Conservation (phyloP, 2,888 invertebrate genomes). For the Acheta domesticus region DNA sequence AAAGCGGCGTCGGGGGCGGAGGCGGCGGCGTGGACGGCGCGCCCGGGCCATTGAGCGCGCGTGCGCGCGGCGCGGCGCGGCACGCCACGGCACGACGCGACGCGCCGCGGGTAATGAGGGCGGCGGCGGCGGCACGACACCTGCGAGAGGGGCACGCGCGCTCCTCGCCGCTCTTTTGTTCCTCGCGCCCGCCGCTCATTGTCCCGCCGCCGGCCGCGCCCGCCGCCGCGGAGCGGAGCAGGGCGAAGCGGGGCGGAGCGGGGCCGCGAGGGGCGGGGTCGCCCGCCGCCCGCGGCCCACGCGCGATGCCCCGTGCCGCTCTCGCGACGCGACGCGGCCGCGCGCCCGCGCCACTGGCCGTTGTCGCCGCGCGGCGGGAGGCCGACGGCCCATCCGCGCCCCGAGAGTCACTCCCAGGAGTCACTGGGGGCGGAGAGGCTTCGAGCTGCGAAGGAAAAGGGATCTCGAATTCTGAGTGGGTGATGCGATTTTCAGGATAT, state of each 20-base stretch:
- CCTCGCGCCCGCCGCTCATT: background rate
- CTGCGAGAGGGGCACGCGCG: constrained; percentile 18
- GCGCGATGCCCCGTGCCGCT: background rate
- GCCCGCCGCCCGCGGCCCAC: background rate
- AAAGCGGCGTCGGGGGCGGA: background rate
- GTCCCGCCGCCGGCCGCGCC: background rate
- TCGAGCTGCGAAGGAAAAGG: too few species aligned
- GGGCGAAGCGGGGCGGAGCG: background rate
- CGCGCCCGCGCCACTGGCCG: background rate
- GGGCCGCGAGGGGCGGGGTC: background rate
- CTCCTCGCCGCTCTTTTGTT: background rate
- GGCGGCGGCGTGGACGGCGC: background rate
- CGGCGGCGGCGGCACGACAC: background rate
- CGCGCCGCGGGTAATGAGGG: background rate
- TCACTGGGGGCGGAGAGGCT: too few species aligned
- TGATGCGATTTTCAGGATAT: too few species aligned
- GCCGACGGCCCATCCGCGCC: too few species aligned
- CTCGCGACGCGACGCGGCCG: background rate
- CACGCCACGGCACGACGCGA: background rate
- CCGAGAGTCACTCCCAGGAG: too few species aligned
- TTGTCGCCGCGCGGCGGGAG: background rate
- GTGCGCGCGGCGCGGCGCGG: background rate
- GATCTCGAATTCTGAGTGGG: too few species aligned
- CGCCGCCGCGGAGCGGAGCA: background rate
- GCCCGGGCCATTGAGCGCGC: background rate